Evolutionary conservation across 2,888 invertebrate genomes (phyloP).

Genomic region (Eucera pruinosa): DNA sequence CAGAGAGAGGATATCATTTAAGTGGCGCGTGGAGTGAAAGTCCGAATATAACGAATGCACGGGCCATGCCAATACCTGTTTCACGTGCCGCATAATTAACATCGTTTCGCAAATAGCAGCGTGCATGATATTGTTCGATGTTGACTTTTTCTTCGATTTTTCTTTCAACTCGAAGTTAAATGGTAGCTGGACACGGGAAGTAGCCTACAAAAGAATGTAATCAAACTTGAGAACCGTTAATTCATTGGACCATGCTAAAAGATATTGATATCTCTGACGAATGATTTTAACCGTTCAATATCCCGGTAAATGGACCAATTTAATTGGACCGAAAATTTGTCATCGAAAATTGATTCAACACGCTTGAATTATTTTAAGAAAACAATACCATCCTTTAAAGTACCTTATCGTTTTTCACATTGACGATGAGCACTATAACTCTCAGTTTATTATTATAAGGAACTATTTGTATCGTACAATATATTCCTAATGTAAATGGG

Average conservation of each 20-base stretch:
- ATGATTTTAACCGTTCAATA: constrained; percentile 1
- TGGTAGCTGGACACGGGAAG: neutral
- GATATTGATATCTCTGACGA: constrained; percentile 9
- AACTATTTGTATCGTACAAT: too few species aligned
- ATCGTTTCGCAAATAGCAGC: constrained; percentile 53
- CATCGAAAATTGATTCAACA: neutral
- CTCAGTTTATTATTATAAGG: too few species aligned
- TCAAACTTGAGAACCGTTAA: constrained; percentile 22
- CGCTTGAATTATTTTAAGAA: neutral
- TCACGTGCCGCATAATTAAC: constrained; percentile 65
- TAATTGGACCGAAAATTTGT: neutral
- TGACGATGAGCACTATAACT: neutral
- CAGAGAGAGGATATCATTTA: constrained; percentile 62
- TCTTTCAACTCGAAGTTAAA: neutral
- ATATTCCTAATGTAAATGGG: too few species aligned
- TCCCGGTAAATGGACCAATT: constrained; percentile 2
- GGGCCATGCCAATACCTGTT: constrained; percentile 67
- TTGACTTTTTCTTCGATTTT: constrained; percentile 3
- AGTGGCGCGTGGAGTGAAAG: constrained; percentile 78
- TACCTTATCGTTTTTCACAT: neutral
- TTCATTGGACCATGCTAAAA: constrained; percentile 28
- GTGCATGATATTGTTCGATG: constrained; percentile 28
- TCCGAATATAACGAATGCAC: constrained; percentile 69
- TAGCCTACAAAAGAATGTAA: constrained; percentile 4
- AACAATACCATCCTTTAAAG: neutral